Base-by-base conservation (phyloP, 2,113 vertebrate species). In the Leptodactylus fuscus region DNA sequence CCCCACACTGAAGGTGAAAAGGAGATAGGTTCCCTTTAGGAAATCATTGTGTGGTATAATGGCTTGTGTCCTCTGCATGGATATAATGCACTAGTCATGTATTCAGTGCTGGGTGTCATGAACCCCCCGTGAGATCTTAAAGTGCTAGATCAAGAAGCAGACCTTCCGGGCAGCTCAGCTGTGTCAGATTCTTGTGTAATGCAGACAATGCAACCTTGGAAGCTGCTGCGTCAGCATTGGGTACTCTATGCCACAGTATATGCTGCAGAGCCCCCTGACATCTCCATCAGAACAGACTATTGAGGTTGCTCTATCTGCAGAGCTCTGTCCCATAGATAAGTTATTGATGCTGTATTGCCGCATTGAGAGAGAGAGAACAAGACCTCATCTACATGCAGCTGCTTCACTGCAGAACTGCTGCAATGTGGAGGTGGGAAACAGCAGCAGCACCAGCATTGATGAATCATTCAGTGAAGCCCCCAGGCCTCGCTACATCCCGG, bases 351-450 rank as follows among this genome's bases (percentile, higher is more conserved):
- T 41, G 38, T n/a, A 48, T 29, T 53, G 74, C 83, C 74, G 83
- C 83, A 85, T 62, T 69, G 83, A 41, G 13, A 67, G 44, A 81
- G 27, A 29, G 44, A 53, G n/a, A n/a, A n/a, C n/a, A n/a, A n/a
- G 8, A 48, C 4, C 76, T 81, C 65, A 86, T 86, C 77, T 81
- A 41, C 84, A 86, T 81, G 77, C 76, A 86, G 32, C 84, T 58
- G 76, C 38, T 69, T 20, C 41, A 48, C 77, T 81, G 83, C 84
- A 81, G 84, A 81, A 22, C 16, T 18, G 36, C 76, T 81, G 76
- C 44, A 85, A 27, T 78, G 16, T 38, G 83, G 62, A 77, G 41
- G 74, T 51, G 82, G 70, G n/a, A 62, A 41, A 24, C 44, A 71
- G 29, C 12, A 34, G 22, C 67, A 51, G 8, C 41, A 20, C 32